Percentiles rank a stretch among this genome's conserved stretches.
phyloP scores from a whole-genome alignment of 2,797 vertebrate genomes.

The Sebastes baramenuke region DNA sequence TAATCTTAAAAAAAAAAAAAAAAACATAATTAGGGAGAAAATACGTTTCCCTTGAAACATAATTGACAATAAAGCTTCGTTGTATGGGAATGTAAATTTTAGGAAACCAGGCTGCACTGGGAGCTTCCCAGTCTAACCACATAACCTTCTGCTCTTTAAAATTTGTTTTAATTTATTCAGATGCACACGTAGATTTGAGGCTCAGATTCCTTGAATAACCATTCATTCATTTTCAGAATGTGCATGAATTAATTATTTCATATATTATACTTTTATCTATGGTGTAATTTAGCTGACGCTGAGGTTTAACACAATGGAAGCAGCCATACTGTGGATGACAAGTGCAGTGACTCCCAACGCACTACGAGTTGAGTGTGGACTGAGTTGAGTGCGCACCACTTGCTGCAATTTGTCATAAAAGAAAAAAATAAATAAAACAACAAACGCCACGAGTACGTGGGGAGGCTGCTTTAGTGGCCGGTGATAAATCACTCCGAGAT shows the following conservation, averaged over 20 bases:
- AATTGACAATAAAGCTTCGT: not conserved
- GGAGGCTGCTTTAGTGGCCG: conserved; percentile 25
- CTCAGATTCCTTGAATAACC: not conserved
- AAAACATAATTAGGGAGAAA: not conserved
- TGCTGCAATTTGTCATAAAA: conserved; percentile 25
- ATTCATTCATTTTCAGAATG: not conserved
- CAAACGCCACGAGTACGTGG: not conserved
- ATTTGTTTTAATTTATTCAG: not conserved
- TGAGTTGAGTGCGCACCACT: not conserved
- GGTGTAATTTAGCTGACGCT: not conserved
- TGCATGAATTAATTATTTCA: not conserved
- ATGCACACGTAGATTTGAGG: not conserved
- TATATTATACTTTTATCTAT: not conserved
- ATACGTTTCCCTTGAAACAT: not conserved
- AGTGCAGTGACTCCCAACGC: not conserved
- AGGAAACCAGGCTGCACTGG: not conserved
- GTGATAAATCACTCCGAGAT: conserved; percentile 69
- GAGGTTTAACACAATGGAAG: not conserved
- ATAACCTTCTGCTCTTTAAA: not conserved
- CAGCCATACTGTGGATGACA: not conserved
- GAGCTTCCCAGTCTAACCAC: not conserved
- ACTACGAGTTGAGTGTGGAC: not conserved
- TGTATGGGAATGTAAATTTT: not conserved
- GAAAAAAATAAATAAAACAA: conserved; percentile 1
- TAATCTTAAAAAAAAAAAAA: too few species aligned